phyloP scores from a whole-genome alignment of 2,113 vertebrate genomes.

The Neodontobutis hainanensis region DNA sequence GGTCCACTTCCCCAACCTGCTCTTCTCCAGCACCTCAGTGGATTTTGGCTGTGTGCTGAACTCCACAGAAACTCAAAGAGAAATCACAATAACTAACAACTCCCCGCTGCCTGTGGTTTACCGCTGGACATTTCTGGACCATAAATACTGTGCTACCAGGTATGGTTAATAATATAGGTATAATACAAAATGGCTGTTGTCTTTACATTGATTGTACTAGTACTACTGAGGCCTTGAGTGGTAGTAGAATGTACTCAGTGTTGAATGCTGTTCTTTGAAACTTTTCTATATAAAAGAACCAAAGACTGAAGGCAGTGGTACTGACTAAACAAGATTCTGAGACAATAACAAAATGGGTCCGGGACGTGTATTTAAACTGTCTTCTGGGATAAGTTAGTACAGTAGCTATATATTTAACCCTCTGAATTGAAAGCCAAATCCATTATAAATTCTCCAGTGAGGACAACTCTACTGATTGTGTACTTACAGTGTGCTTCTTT shows the following conservation, averaged over 20 bases:
- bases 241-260: not conserved
- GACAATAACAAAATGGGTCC: constrained; percentile 24
- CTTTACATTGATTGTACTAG: too few relatives aligned
- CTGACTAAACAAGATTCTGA: constrained; percentile 30
- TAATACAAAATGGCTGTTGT: not conserved
- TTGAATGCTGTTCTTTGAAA: not conserved
- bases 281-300: not conserved
- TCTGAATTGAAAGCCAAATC: constrained; percentile 48
- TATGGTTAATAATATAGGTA: constrained; percentile 51
- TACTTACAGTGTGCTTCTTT: constrained; percentile 37
- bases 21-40: constrained; percentile 75
- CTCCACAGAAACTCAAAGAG: constrained; percentile 70
- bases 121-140: constrained; percentile 79
- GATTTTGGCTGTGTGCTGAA: constrained; percentile 88
- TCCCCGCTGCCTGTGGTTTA: constrained; percentile 82
- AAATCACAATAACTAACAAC: constrained; percentile 82
- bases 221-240: too few relatives aligned
- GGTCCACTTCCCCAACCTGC: constrained; percentile 85
- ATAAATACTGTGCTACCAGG: constrained; percentile 65
- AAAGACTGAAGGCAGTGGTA: constrained; percentile 9
- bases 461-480: constrained; percentile 55
- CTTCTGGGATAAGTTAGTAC: constrained; percentile 29
- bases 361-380: constrained; percentile 46
- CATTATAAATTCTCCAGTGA: constrained; percentile 51
- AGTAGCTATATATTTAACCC: constrained; percentile 53